phyloP scores from a whole-genome alignment of 2,797 vertebrate genomes.

The Sebastes hubbsi region DNA sequence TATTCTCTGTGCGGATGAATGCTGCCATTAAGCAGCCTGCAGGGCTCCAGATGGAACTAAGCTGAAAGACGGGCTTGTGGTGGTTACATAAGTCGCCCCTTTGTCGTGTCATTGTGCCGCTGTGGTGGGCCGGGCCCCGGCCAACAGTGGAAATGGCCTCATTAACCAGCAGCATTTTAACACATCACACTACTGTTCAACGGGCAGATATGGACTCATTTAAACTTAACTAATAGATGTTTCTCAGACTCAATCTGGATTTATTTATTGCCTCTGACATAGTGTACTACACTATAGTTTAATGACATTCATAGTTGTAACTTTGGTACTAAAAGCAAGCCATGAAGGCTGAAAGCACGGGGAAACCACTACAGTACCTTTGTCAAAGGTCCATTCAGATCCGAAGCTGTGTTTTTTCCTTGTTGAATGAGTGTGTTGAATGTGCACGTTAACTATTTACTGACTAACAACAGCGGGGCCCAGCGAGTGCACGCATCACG shows the following conservation, averaged over 20 bases:
- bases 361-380: background rate
- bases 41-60: constrained; percentile 36
- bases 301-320: background rate
- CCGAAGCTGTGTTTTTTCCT: background rate
- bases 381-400: background rate
- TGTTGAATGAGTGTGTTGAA: background rate
- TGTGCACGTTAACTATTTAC: background rate
- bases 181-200: constrained; percentile 19
- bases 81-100: constrained; percentile 69
- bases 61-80: constrained; percentile 67
- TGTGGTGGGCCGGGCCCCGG: constrained; percentile 36
- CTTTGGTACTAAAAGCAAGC: background rate
- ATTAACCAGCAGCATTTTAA: constrained; percentile 41
- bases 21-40: constrained; percentile 56
- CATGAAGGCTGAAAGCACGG: too few relatives aligned
- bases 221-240: background rate
- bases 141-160: constrained; percentile 45
- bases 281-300: too few relatives aligned
- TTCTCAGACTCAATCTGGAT: background rate
- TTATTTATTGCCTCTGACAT: background rate
- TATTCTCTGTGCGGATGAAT: constrained; percentile 58
- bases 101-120: constrained; percentile 59
- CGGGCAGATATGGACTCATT: background rate
- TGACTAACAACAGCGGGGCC: background rate
- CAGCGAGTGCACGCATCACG: background rate